Percentiles rank a stretch among this genome's conserved stretches.
Evolutionary conservation across 1,140 invertebrate genomes (phyloP).

Genomic region (Pogonomyrmex barbatus): DNA sequence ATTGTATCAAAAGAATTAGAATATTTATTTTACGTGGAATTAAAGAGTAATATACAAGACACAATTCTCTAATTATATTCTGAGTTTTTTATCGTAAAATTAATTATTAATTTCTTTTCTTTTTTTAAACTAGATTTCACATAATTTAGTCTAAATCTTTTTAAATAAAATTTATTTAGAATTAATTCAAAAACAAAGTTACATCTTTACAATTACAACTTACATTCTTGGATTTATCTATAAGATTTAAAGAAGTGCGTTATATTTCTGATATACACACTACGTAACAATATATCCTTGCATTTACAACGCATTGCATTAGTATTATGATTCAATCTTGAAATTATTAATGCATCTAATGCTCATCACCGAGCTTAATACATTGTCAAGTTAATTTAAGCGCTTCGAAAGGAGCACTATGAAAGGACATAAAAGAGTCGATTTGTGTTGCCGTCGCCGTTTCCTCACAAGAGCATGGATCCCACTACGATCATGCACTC

Average conservation of each 20-base stretch:
- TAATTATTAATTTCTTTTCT: no score
- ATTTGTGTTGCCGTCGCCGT: not conserved
- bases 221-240: not conserved
- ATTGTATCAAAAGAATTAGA: no score
- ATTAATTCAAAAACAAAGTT: no score
- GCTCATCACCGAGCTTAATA: constrained; percentile 3
- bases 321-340: no score
- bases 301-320: not conserved
- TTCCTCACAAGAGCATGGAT: not conserved
- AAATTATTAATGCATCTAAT: constrained; percentile 31
- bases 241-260: not conserved
- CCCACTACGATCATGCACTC: not conserved
- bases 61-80: no score
- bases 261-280: not conserved
- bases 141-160: no score
- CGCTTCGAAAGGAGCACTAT: not conserved
- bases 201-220: not conserved
- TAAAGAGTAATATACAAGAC: no score
- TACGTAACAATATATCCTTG: not conserved
- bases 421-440: constrained; percentile 18
- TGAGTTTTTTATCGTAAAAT: no score
- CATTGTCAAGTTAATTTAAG: constrained; percentile 17
- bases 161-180: no score
- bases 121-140: no score
- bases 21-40: no score